These are phyloP conservation scores for Enteromius argenteus DNA, from an alignment of 2,797 vertebrate genomes.

Conservation along the genomic window DNA sequence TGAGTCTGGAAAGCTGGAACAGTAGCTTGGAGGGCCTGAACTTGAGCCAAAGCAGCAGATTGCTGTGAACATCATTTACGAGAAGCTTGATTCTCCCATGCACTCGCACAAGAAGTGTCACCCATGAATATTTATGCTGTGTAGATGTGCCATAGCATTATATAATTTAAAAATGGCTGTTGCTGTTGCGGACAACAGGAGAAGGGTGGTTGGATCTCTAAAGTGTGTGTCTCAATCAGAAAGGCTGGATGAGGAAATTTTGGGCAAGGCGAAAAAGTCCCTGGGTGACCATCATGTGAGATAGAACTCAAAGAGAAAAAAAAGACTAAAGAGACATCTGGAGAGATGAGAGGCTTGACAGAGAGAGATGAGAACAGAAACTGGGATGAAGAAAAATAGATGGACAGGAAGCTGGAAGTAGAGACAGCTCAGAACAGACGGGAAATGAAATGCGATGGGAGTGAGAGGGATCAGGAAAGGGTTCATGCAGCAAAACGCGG, in stretches of 20 bases:
- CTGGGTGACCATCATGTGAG: not conserved
- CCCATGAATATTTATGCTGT: constrained; percentile 37
- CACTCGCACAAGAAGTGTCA: constrained; percentile 11
- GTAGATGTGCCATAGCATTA: not conserved
- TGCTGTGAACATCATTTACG: constrained; percentile 45
- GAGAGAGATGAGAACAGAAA: constrained; percentile 16
- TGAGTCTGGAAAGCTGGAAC: constrained; percentile 58
- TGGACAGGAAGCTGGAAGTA: constrained; percentile 4
- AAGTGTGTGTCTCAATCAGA: constrained; percentile 18
- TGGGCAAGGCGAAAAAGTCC: not conserved
- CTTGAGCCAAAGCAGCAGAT: constrained; percentile 54
- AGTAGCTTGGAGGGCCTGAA: constrained; percentile 65
- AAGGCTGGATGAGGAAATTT: not conserved
- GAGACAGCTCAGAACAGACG: not conserved
- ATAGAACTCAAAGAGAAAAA: not conserved
- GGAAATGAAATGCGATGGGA: not conserved
- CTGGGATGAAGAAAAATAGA: constrained; percentile 4
- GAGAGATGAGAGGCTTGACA: constrained; percentile 10
- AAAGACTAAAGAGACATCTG: not conserved
- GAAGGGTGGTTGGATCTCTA: not conserved
- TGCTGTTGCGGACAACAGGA: not conserved
- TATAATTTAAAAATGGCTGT: constrained; percentile 15
- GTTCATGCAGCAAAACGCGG: constrained; percentile 1
- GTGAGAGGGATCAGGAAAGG: constrained; percentile 32
- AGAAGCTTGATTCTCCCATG: constrained; percentile 40